Conservation (phyloP, 2,113 vertebrate species). For the Origma solitaria region DNA sequence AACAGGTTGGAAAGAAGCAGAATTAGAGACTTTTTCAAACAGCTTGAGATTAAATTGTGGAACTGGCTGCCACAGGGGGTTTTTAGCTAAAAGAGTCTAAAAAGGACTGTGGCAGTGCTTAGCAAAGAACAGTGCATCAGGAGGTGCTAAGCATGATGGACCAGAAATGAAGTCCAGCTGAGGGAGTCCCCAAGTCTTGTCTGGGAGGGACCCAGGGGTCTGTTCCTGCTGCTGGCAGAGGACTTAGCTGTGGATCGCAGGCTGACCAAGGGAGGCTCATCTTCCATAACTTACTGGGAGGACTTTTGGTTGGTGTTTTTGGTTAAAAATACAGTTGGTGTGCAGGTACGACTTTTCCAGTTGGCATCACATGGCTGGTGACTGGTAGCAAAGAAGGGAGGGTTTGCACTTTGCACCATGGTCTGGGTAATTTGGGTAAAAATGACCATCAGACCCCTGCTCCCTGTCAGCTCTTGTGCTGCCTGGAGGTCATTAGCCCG, state of each 20-base stretch:
- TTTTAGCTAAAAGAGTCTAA: neutral
- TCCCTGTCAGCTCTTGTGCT: neutral
- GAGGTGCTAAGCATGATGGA: neutral
- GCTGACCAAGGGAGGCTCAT: neutral
- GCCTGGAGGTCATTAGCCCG: neutral
- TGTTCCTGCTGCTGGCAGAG: neutral
- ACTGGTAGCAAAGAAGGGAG: neutral
- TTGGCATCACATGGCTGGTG: neutral
- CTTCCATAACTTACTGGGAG: neutral
- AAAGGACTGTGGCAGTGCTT: neutral
- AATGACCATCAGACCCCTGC: neutral
- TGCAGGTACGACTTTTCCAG: neutral
- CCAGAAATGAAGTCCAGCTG: neutral
- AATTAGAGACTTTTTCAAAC: neutral
- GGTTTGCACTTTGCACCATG: neutral
- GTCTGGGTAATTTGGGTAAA: neutral
- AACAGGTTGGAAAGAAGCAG: neutral
- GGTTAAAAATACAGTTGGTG: neutral
- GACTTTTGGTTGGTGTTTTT: neutral
- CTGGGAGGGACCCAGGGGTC: neutral
- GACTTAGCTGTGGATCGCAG: neutral
- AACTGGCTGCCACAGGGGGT: neutral
- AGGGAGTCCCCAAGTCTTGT: rapidly evolving
- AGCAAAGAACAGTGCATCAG: neutral
- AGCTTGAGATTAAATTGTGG: neutral